Evolutionary conservation across 2,113 vertebrate genomes (phyloP), one percentile per base, ranked within the genome.

Genomic region (Phalacrocorax pelagicus): DNA sequence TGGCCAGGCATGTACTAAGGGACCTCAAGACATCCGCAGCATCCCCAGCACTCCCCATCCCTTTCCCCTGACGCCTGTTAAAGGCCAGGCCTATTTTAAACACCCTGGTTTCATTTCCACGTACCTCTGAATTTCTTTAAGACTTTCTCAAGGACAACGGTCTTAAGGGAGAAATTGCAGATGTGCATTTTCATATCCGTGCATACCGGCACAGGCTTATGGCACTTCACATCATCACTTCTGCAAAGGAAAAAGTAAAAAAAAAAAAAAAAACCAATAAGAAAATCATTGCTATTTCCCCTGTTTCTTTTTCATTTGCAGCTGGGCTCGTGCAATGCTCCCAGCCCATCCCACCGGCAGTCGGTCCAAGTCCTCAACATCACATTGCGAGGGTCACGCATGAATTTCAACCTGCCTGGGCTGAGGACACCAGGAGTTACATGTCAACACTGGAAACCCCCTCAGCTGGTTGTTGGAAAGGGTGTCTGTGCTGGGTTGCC

Each of bases 141-240:
- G 85, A 79, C 95, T 14, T 89, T 95, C 44, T 97, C 94, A 0
- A 97, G 96, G n/a, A 61, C 55, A 0, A 32, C 85, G 0, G 91
- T 96, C 46, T 97, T 97, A 82, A 97, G 87, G 62, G 94, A 94
- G 70, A 97, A 97, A 22, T 95, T 95, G 87, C 89, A 95, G 77
- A 96, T 8, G 5, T 84, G 87, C 19, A 61, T 94, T 15, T 96
- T 97, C 87, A 89, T 92, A 11, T 97, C 97, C 0, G 89, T 63
- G 90, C 86, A 96, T 3, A 97, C 97, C 0, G 94, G 91, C 5
- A 93, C 10, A 0, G 96, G 97, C 22, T 88, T 95, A 34, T 38
- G 92, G 57, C 95, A 90, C 74, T 90, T 95, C 36, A 96, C 44
- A 0, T 86, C 61, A 0, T 95, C 88, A 0, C 96, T 97, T 24